phyloP scores from a whole-genome alignment of 1,140 invertebrate genomes.

The Sinella curviseta region DNA sequence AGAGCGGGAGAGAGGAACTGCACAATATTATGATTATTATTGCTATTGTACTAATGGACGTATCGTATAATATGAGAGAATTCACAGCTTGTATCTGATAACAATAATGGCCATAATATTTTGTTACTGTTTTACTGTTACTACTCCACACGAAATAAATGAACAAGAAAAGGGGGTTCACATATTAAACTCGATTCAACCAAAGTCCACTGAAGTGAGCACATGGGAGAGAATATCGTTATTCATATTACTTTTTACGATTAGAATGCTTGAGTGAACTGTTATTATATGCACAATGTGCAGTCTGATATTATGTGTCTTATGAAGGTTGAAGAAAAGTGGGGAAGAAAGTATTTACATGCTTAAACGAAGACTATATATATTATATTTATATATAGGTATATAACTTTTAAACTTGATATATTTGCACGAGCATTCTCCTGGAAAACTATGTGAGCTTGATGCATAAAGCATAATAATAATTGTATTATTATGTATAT shows the following conservation, averaged over 20 bases:
- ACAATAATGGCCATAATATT: constrained; percentile 20
- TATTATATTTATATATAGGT: no score
- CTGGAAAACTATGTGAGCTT: no score
- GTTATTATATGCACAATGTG: constrained; percentile 14
- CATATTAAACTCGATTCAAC: no score
- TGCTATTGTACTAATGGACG: constrained; percentile 1
- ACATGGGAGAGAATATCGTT: no score
- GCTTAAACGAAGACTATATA: no score
- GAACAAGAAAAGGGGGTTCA: background rate
- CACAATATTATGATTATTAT: background rate
- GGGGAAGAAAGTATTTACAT: background rate
- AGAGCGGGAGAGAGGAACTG: background rate
- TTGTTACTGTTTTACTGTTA: background rate
- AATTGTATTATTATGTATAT: constrained; percentile 9
- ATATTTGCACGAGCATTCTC: no score
- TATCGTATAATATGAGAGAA: background rate
- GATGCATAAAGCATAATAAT: no score
- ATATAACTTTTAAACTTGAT: no score
- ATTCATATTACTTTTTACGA: no score
- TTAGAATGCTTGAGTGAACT: no score
- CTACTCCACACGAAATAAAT: background rate
- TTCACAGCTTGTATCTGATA: constrained; percentile 27
- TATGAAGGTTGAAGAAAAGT: background rate
- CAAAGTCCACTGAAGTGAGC: no score
- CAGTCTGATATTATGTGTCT: background rate